These are phyloP conservation scores for Tricholaema leucomelas DNA, from an alignment of 2,113 vertebrate genomes.

Conservation along the genomic window DNA sequence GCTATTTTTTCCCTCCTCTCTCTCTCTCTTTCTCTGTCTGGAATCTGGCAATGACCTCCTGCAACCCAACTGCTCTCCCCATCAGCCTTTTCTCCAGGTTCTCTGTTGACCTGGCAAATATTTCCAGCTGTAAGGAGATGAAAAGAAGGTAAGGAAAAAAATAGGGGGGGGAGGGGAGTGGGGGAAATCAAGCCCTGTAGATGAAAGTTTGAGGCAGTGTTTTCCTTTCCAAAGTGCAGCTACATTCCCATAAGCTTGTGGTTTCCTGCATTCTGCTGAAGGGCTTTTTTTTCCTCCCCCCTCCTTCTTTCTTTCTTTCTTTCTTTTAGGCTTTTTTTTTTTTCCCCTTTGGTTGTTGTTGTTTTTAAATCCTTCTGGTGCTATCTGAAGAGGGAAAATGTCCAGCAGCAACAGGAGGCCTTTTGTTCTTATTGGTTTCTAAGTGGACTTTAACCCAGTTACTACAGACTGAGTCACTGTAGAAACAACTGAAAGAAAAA, in stretches of 20 bases:
- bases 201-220: slow-evolving; percentile 74
- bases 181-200: slow-evolving; percentile 21
- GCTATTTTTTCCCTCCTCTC: too few relatives aligned
- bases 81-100: slow-evolving; percentile 18
- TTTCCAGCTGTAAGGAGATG: slow-evolving; percentile 54
- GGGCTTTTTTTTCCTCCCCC: slow-evolving; percentile 28
- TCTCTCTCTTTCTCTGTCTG: not conserved
- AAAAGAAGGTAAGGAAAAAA: slow-evolving; percentile 66
- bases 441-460: slow-evolving; percentile 84
- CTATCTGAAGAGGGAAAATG: slow-evolving; percentile 82
- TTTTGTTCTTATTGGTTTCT: slow-evolving; percentile 81
- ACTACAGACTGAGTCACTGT: slow-evolving; percentile 80
- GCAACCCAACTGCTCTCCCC: slow-evolving; percentile 16
- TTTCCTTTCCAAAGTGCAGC: slow-evolving; percentile 77
- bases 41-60: slow-evolving; percentile 9
- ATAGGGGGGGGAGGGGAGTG: fast-evolving
- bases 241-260: slow-evolving; percentile 74
- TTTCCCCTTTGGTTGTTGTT: not conserved
- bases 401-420: slow-evolving; percentile 81
- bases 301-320: not conserved
- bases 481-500: slow-evolving; percentile 82
- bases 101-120: slow-evolving; percentile 28
- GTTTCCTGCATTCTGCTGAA: slow-evolving; percentile 78
- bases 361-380: slow-evolving; percentile 72
- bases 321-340: slow-evolving; percentile 10